A percentile compares a stretch with the other conserved stretches of the same genome.
phyloP scores from a whole-genome alignment of 2,113 vertebrate species.

The Bothrops jararaca region DNA sequence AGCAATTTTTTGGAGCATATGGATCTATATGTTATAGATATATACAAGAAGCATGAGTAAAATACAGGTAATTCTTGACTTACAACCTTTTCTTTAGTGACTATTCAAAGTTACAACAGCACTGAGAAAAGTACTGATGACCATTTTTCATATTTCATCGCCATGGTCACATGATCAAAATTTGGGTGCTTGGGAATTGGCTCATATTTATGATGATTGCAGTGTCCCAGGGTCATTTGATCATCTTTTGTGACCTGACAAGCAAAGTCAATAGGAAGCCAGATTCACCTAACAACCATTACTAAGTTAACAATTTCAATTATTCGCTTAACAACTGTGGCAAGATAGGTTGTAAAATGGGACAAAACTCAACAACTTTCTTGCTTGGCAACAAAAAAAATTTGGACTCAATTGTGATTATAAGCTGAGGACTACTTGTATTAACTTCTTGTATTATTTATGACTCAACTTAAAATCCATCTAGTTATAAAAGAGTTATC shows the following conservation, averaged over 20 bases:
- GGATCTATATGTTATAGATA: not conserved
- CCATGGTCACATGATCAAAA: not conserved
- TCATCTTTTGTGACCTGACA: not conserved
- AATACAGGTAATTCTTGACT: not conserved
- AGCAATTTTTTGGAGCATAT: not conserved
- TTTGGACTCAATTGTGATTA: not conserved
- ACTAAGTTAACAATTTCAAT: not conserved
- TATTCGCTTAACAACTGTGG: not conserved
- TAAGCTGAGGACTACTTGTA: not conserved
- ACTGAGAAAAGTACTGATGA: not conserved
- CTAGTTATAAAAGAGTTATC: not conserved
- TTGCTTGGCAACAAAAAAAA: not conserved
- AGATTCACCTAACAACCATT: not conserved
- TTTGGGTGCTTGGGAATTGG: not conserved
- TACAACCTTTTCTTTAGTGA: not conserved
- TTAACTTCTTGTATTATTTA: not conserved
- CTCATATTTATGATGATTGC: not conserved
- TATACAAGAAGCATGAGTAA: not conserved
- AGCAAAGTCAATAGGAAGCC: not conserved
- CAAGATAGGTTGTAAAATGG: not conserved
- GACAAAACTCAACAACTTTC: not conserved
- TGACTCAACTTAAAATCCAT: no score
- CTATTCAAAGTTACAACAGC: not conserved
- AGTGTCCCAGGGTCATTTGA: not conserved
- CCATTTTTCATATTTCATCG: not conserved